These are phyloP conservation scores for Malurus splendens DNA, from an alignment of 2,797 vertebrate species.

Conservation along the genomic window DNA sequence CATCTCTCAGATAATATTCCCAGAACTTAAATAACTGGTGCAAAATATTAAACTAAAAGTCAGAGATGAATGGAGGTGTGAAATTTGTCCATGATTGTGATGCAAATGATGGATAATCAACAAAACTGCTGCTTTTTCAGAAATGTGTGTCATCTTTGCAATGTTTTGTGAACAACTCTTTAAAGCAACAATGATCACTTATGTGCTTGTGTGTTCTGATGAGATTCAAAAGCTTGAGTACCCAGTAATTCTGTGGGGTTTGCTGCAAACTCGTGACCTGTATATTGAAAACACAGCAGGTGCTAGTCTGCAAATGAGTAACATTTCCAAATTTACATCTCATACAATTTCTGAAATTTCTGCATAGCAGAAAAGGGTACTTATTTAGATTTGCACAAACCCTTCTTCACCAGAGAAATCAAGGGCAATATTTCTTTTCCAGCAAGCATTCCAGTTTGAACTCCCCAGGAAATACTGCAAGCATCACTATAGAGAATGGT, in stretches of 20 bases:
- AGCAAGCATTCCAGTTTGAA: background rate
- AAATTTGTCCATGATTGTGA: background rate
- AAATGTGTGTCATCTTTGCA: background rate
- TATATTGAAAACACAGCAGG: background rate
- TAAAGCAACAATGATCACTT: background rate
- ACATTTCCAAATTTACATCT: background rate
- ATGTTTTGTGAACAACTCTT: background rate
- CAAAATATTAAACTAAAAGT: background rate
- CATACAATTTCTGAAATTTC: background rate
- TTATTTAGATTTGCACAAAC: background rate
- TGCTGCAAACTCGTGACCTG: background rate
- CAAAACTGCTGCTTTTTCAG: background rate
- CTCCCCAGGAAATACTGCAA: background rate
- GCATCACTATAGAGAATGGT: fast-evolving
- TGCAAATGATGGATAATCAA: background rate
- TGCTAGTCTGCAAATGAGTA: background rate
- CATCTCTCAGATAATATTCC: background rate
- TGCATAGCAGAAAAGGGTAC: background rate
- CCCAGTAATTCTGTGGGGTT: background rate
- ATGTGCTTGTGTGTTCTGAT: background rate
- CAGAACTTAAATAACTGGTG: background rate
- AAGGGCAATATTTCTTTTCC: background rate
- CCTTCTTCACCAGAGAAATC: background rate
- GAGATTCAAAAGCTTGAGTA: background rate
- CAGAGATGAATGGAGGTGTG: background rate